Conservation (phyloP, 2,888 invertebrate genomes). For the Acronicta aceris region DNA sequence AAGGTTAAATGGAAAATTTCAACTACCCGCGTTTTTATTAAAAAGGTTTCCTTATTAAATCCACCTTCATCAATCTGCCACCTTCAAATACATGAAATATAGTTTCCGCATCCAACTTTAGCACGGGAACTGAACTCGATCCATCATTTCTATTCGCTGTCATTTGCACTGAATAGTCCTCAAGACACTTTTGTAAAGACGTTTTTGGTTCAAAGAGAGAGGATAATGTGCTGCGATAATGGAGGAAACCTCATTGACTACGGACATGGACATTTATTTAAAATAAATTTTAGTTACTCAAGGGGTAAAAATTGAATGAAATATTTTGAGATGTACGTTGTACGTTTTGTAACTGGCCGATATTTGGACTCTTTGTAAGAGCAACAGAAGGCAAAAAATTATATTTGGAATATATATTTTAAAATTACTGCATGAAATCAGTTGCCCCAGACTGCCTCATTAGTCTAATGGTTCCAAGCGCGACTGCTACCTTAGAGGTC, state of each 20-base stretch:
- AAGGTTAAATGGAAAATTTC: no score
- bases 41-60: constrained; percentile 2
- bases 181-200: constrained; percentile 49
- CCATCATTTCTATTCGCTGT: constrained; percentile 55
- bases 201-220: constrained; percentile 48
- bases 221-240: constrained; percentile 53
- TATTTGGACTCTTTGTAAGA: no score
- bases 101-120: constrained; percentile 29
- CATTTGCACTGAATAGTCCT: constrained; percentile 51
- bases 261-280: constrained; percentile 10
- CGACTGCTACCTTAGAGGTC: no score
- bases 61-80: constrained; percentile 9
- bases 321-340: no score
- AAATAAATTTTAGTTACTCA: constrained; percentile 19
- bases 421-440: no score
- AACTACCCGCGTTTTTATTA: neutral
- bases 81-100: constrained; percentile 31
- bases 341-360: no score
- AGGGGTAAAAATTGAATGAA: no score
- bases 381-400: no score
- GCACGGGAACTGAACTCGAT: constrained; percentile 28
- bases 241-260: constrained; percentile 36
- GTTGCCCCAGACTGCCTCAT: no score
- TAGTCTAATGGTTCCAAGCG: no score
- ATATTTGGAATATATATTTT: no score